Evolutionary conservation across 1,140 invertebrate genomes (phyloP), one percentile per base, ranked within the genome.

Genomic region (Scaptomyza graminum): DNA sequence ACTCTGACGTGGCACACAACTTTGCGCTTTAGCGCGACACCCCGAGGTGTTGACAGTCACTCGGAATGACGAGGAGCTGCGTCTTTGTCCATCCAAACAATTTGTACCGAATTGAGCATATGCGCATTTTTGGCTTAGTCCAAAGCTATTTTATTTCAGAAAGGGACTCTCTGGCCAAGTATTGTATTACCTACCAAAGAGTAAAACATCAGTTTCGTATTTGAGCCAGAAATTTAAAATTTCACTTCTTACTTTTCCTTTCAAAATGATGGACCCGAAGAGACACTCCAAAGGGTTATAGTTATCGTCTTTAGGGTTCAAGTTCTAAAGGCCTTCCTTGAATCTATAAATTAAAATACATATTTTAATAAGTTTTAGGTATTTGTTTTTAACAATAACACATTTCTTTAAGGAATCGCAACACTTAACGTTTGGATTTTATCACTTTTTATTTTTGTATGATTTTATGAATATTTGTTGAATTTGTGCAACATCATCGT

Each of bases 31-130:
- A 77, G 67, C 59, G 57, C 68, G 84, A 90, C 89, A 90, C 89
- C 89, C 89, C 76, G 74, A 90, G 89, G 89, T 90, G 89, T 90
- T 85, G 74, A 79, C 76, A 90, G 84, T 89, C 89, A 83, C 51
- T 74, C 31, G 76, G 66, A 71, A 84, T 67, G 78, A 71, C 65
- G 60, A 75, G 31, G 31, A 34, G 37, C 57, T 41, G 37, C 51
- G 44, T 44, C 52, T 50, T 55, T 70, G 50, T 67, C 50, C 12
- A 39, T 18, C 43, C 37, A 25, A 41, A 37, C 22, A 43, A 51
- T 34, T 57, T 43, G 56, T 25, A 3, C 8, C 41, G 44, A 83
- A 80, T 80, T 61, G 80, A 79, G 76, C 76, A 84, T 85, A 84
- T 84, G 80, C 72, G 75, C 80, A 60, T 66, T 41, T 34, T 84